Evolutionary conservation across 1,140 invertebrate genomes (phyloP).

Genomic region (Heliconius congener): DNA sequence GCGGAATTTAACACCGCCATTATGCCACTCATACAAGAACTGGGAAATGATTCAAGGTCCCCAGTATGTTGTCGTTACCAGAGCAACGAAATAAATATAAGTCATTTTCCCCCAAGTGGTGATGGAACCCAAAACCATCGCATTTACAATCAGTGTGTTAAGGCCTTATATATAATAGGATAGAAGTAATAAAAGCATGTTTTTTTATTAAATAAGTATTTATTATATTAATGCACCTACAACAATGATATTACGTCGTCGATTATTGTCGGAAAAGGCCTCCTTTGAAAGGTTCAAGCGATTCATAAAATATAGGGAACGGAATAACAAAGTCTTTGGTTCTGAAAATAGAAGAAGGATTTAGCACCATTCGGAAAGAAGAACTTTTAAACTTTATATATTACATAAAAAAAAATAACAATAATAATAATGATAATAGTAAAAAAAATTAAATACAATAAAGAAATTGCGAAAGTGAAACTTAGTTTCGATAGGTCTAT

Average conservation of each 20-base stretch:
- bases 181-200: slow-evolving; percentile 43
- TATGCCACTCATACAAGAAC: too few species aligned
- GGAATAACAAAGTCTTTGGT: slow-evolving; percentile 70
- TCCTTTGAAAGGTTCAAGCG: slow-evolving; percentile 49
- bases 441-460: slow-evolving; percentile 42
- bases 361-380: slow-evolving; percentile 74
- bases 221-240: slow-evolving; percentile 79
- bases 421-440: slow-evolving; percentile 12
- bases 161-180: background rate
- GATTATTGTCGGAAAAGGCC: slow-evolving; percentile 67
- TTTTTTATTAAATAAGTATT: slow-evolving; percentile 75
- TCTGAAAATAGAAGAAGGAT: slow-evolving; percentile 62
- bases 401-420: slow-evolving; percentile 32
- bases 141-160: background rate
- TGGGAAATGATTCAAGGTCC: too few species aligned
- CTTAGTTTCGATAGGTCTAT: slow-evolving; percentile 53
- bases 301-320: slow-evolving; percentile 54
- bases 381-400: slow-evolving; percentile 34
- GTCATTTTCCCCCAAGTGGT: too few species aligned
- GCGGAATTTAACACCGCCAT: too few species aligned
- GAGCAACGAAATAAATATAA: too few species aligned
- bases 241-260: slow-evolving; percentile 56
- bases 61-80: too few species aligned
- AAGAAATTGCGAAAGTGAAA: slow-evolving; percentile 43
- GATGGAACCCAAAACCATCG: too few species aligned